Conservation (phyloP, 2,797 vertebrate species). For the Semotilus atromaculatus region DNA sequence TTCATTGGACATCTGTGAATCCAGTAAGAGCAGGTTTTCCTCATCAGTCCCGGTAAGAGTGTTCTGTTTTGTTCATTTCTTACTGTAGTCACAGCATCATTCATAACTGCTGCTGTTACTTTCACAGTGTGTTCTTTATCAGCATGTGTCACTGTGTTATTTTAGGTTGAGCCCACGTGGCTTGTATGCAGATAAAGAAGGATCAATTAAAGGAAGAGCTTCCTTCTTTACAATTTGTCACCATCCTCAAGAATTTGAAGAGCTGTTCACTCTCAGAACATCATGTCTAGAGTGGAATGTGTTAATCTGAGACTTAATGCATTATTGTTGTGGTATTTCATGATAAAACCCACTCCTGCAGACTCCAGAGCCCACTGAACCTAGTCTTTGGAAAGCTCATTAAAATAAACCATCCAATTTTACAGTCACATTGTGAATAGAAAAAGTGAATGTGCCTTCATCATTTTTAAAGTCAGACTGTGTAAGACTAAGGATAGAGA, state of each 20-base stretch:
- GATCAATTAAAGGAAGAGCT: too few species aligned
- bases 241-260: neutral
- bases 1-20: neutral
- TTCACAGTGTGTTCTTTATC: slow-evolving; percentile 9
- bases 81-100: neutral
- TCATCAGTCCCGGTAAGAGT: neutral
- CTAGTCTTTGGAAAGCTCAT: slow-evolving; percentile 62
- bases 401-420: slow-evolving; percentile 67
- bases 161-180: neutral
- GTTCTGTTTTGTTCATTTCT: neutral
- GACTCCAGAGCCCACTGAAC: slow-evolving; percentile 61
- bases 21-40: neutral
- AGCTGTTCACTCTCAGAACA: slow-evolving; percentile 1
- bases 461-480: slow-evolving; percentile 14
- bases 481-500: neutral
- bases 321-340: slow-evolving; percentile 29
- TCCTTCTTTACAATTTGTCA: neutral
- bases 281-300: slow-evolving; percentile 1
- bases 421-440: slow-evolving; percentile 46
- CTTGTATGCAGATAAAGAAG: neutral
- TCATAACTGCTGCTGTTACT: neutral
- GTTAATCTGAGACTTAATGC: slow-evolving; percentile 20
- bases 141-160: neutral
- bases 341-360: slow-evolving; percentile 5
- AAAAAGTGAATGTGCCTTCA: neutral